A percentile compares a stretch with the other conserved stretches of the same genome.
These are phyloP conservation scores for mouse (Mus musculus) DNA, from an alignment of 2,113 vertebrate genomes.

Conservation along the genomic window DNA sequence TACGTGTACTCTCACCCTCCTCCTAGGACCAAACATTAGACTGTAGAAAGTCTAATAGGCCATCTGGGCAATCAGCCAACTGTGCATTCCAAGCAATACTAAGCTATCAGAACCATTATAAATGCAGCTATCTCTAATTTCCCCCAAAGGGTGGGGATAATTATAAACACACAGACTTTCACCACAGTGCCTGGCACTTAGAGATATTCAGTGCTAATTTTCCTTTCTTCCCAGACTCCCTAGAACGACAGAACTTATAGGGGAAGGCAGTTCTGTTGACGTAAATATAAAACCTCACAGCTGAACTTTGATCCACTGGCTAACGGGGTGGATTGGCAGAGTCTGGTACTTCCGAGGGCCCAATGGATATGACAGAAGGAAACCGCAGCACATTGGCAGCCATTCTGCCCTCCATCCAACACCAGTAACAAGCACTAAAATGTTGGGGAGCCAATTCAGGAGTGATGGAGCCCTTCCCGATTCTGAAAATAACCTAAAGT, in stretches of 20 bases:
- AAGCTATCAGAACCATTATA: slow-evolving; percentile 30
- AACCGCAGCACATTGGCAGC: not conserved
- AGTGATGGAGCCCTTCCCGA: not conserved
- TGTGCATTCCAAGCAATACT: not conserved
- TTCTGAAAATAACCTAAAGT: not conserved
- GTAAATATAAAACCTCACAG: slow-evolving; percentile 33
- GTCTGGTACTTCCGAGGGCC: not conserved
- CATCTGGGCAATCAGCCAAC: slow-evolving; percentile 51
- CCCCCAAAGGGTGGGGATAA: slow-evolving; percentile 19
- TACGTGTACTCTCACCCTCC: not conserved
- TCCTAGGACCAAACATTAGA: not conserved
- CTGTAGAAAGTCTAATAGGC: slow-evolving; percentile 3
- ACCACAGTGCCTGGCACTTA: slow-evolving; percentile 36
- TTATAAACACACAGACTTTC: slow-evolving; percentile 22
- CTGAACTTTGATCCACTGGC: not conserved
- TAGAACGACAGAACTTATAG: slow-evolving; percentile 14
- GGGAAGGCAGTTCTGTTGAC: slow-evolving; percentile 31
- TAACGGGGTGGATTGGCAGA: not conserved
- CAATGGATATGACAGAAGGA: not conserved
- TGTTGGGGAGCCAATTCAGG: slow-evolving; percentile 12
- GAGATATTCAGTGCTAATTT: not conserved
- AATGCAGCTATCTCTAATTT: slow-evolving; percentile 5
- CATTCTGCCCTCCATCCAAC: not conserved
- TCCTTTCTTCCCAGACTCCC: slow-evolving; percentile 29
- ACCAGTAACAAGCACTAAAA: slow-evolving; percentile 3